phyloP scores from a whole-genome alignment of 2,113 vertebrate species.

The Bos javanicus region DNA sequence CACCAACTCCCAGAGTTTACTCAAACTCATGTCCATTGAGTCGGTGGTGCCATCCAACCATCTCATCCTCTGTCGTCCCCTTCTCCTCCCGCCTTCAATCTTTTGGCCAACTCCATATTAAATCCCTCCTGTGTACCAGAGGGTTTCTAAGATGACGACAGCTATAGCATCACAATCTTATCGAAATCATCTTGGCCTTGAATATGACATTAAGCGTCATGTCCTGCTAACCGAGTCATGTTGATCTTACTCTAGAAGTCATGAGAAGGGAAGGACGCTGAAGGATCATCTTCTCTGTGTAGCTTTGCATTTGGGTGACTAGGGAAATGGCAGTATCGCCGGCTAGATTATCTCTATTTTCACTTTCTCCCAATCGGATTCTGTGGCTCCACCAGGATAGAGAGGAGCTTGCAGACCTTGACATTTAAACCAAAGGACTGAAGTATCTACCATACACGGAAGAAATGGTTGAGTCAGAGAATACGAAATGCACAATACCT shows the following conservation, averaged over 20 bases:
- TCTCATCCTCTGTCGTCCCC: neutral
- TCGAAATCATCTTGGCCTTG: neutral
- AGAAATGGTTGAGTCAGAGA: neutral
- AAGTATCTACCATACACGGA: neutral
- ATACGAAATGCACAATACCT: neutral
- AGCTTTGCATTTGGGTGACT: neutral
- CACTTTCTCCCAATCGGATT: neutral
- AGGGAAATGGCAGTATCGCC: neutral
- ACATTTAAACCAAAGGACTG: neutral
- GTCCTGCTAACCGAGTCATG: neutral
- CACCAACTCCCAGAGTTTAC: rapidly evolving
- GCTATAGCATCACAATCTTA: neutral
- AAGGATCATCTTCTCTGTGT: neutral
- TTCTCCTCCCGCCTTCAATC: neutral
- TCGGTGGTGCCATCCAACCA: neutral
- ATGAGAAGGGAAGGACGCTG: neutral
- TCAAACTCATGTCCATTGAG: neutral
- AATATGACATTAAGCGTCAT: too few species aligned
- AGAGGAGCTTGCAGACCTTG: neutral
- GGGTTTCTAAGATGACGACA: too few species aligned
- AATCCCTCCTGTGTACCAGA: neutral
- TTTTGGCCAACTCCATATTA: neutral
- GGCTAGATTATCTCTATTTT: neutral
- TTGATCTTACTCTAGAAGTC: neutral
- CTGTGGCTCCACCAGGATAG: neutral